These are phyloP conservation scores for Scytalopus superciliaris DNA, from an alignment of 2,113 vertebrate genomes.

Conservation along the genomic window DNA sequence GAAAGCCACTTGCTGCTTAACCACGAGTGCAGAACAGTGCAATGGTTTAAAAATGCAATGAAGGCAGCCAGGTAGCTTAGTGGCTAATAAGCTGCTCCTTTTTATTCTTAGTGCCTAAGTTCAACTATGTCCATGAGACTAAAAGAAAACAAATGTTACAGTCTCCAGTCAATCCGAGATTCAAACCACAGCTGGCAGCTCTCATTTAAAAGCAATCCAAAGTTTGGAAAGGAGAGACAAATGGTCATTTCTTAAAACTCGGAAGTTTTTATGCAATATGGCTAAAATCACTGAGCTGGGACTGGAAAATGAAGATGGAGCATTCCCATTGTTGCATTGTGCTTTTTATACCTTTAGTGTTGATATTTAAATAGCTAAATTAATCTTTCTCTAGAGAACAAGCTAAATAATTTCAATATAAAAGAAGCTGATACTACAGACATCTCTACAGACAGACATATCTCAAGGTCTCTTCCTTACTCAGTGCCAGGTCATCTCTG, in stretches of 20 bases:
- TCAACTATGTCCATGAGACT: slow-evolving; percentile 36
- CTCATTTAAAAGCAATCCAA: neutral
- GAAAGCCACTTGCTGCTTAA: neutral
- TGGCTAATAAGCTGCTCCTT: neutral
- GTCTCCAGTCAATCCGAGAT: neutral
- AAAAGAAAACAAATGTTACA: slow-evolving; percentile 54
- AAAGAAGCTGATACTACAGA: neutral
- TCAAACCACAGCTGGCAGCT: slow-evolving; percentile 41
- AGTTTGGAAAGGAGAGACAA: neutral
- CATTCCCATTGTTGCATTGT: neutral
- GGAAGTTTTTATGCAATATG: neutral
- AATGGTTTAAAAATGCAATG: slow-evolving; percentile 20
- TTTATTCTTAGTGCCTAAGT: slow-evolving; percentile 5
- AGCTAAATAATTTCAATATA: neutral
- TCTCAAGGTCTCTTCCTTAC: neutral
- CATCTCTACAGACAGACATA: neutral
- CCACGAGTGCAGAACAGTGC: neutral
- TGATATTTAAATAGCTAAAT: neutral
- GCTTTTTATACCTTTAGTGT: neutral
- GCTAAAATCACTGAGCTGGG: neutral
- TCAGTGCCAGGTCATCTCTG: neutral
- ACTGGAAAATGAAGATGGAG: neutral
- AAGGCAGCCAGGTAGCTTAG: slow-evolving; percentile 62
- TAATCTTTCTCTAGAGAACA: neutral
- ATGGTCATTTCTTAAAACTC: neutral